Percentiles rank a stretch among this genome's conserved stretches.
Evolutionary conservation across 2,113 vertebrate genomes (phyloP).

Genomic region (Mionectes macconnelli): DNA sequence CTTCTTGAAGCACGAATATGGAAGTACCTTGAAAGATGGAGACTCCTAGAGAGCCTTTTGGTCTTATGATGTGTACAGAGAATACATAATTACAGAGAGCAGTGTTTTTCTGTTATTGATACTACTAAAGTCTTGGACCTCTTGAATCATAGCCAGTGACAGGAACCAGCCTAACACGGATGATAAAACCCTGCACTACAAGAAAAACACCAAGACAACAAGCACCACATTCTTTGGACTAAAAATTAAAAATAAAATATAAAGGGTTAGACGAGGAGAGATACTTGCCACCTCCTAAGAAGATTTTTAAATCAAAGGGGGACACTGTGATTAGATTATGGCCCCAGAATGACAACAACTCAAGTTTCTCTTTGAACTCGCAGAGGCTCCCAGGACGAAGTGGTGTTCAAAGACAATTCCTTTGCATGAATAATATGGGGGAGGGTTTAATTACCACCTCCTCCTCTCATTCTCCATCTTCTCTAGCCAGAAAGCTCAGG

Average conservation of each 20-base stretch:
- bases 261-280: background rate
- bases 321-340: slow-evolving; percentile 61
- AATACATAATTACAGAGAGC: background rate
- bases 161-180: background rate
- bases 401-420: slow-evolving; percentile 69
- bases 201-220: background rate
- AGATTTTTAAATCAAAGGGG: slow-evolving; percentile 61
- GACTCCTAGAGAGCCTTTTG: background rate
- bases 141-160: background rate
- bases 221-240: background rate
- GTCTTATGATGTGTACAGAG: background rate
- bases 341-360: slow-evolving; percentile 56
- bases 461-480: slow-evolving; percentile 61
- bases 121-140: background rate
- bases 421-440: slow-evolving; percentile 67
- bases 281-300: slow-evolving; percentile 43
- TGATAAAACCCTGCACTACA: background rate
- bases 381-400: slow-evolving; percentile 51
- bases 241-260: slow-evolving; percentile 27
- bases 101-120: background rate
- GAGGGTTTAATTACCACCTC: slow-evolving; percentile 70
- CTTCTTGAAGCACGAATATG: background rate
- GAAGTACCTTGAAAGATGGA: background rate
- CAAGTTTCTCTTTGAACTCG: slow-evolving; percentile 66
- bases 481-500: slow-evolving; percentile 53